A percentile compares a stretch with the other conserved stretches of the same genome.
Evolutionary conservation across 2,888 invertebrate species (phyloP).

Genomic region (Drosophila meridionalis): DNA sequence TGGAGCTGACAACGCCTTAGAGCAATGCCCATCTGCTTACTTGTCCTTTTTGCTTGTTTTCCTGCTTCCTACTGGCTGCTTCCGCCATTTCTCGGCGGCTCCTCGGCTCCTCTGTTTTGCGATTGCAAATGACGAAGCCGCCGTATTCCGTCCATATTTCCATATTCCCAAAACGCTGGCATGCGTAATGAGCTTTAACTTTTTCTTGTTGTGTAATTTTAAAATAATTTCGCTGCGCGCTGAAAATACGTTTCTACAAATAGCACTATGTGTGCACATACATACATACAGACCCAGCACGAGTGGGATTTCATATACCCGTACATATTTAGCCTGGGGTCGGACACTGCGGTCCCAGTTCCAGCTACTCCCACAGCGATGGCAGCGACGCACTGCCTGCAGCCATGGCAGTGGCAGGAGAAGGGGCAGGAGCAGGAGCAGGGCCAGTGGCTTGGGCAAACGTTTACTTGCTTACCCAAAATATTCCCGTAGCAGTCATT

Average conservation of each 20-base stretch:
- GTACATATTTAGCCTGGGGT: slow-evolving; percentile 26
- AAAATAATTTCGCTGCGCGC: slow-evolving; percentile 63
- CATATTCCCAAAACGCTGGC: slow-evolving; percentile 72
- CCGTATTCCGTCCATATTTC: slow-evolving; percentile 48
- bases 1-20: slow-evolving; percentile 39
- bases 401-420: slow-evolving; percentile 11
- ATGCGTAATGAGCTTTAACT: slow-evolving; percentile 70
- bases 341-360: slow-evolving; percentile 32
- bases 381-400: slow-evolving; percentile 21
- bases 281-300: not conserved
- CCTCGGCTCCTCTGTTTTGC: slow-evolving; percentile 12
- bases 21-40: slow-evolving; percentile 53
- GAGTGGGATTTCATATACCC: slow-evolving; percentile 13
- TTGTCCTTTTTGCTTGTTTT: slow-evolving; percentile 55
- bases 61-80: slow-evolving; percentile 19
- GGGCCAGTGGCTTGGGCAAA: slow-evolving; percentile 17
- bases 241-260: slow-evolving; percentile 33
- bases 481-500: slow-evolving; percentile 78
- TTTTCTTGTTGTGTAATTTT: slow-evolving; percentile 73
- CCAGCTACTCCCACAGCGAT: slow-evolving; percentile 10
- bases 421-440: slow-evolving; percentile 35
- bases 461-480: slow-evolving; percentile 56
- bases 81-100: slow-evolving; percentile 12
- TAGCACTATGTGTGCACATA: slow-evolving; percentile 1
- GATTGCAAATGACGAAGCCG: slow-evolving; percentile 44